These are phyloP conservation scores for Chitala chitala DNA, from an alignment of 2,113 vertebrate species.

Conservation along the genomic window DNA sequence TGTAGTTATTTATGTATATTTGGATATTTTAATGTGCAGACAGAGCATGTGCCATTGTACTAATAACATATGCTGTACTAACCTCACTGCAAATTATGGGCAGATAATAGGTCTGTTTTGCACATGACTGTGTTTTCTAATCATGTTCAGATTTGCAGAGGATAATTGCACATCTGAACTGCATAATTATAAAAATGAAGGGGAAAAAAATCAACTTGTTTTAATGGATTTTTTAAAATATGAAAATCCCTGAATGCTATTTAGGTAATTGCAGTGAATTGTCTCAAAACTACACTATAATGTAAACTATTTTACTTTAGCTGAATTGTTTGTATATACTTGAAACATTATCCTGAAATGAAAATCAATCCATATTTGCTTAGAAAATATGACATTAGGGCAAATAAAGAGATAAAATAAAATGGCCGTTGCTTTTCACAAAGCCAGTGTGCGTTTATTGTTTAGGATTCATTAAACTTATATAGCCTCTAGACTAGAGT, in stretches of 20 bases:
- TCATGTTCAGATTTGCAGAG: constrained; percentile 59
- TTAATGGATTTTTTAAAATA: constrained; percentile 34
- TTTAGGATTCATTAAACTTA: neutral
- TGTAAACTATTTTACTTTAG: constrained; percentile 10
- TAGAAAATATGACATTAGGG: neutral
- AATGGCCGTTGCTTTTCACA: neutral
- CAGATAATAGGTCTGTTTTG: constrained; percentile 70
- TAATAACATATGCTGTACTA: constrained; percentile 46
- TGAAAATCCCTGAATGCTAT: constrained; percentile 19
- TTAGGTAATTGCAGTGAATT: constrained; percentile 20
- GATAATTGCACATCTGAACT: constrained; percentile 62
- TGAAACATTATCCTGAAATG: neutral
- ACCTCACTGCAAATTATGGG: constrained; percentile 58
- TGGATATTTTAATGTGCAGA: constrained; percentile 14
- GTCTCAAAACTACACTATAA: constrained; percentile 10
- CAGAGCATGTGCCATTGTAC: constrained; percentile 49
- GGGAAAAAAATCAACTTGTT: constrained; percentile 48
- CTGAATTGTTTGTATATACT: neutral
- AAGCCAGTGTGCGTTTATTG: neutral
- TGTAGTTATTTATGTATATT: neutral
- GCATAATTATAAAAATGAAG: constrained; percentile 48
- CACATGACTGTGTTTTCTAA: constrained; percentile 69
- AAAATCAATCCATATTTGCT: neutral
- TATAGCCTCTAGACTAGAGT: neutral
- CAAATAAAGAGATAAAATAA: neutral